These are phyloP conservation scores for Zingel zingel DNA, from an alignment of 2,113 vertebrate genomes.

Conservation along the genomic window DNA sequence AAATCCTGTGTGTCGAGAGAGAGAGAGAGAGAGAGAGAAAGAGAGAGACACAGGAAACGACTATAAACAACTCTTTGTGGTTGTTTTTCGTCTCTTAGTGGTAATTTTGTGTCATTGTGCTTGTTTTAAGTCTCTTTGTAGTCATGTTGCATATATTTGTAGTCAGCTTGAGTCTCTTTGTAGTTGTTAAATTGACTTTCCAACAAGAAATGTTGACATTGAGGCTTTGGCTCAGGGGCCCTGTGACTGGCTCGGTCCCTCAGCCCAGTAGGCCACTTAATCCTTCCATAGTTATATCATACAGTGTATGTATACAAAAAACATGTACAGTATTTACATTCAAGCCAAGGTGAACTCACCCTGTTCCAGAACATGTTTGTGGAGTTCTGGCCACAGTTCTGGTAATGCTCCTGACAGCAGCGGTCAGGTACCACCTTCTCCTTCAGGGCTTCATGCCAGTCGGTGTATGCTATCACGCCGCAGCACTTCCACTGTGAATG, in stretches of 20 bases:
- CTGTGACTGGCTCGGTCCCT: not conserved
- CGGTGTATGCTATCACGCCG: constrained; percentile 92
- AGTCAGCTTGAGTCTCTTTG: not conserved
- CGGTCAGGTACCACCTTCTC: constrained; percentile 94
- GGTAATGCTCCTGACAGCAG: constrained; percentile 96
- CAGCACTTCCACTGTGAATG: constrained; percentile 94
- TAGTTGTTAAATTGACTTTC: not conserved
- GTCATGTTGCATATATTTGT: not conserved
- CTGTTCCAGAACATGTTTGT: constrained; percentile 92
- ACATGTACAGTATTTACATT: not conserved
- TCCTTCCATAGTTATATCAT: not conserved
- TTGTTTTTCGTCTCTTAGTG: not conserved
- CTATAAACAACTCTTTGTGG: not conserved
- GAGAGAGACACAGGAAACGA: no score
- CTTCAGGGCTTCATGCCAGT: constrained; percentile 94
- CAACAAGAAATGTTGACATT: not conserved
- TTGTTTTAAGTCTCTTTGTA: not conserved
- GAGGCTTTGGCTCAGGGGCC: not conserved
- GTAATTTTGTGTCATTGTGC: not conserved
- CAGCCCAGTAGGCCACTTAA: not conserved
- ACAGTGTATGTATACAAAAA: not conserved
- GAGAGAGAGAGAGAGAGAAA: no score
- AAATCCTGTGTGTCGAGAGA: no score
- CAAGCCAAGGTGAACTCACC: constrained; percentile 78
- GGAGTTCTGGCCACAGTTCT: constrained; percentile 92